A percentile compares a stretch with the other conserved stretches of the same genome.
These are phyloP conservation scores for Theocolax elegans DNA, from an alignment of 1,140 invertebrate genomes.

Conservation along the genomic window DNA sequence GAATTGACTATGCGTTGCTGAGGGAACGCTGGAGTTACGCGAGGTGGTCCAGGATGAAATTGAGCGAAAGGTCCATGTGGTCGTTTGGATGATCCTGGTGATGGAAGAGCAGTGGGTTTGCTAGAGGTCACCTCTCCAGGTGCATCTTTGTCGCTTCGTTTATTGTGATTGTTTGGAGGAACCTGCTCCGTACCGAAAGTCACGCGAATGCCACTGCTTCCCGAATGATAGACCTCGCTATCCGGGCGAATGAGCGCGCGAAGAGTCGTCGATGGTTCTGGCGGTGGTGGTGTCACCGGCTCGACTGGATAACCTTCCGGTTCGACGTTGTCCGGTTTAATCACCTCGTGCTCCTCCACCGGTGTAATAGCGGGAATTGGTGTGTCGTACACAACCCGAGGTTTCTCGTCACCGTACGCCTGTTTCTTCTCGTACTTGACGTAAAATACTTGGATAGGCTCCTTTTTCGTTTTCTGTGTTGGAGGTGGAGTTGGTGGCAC, in stretches of 20 bases:
- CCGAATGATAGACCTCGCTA: constrained; percentile 80
- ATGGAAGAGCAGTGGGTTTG: constrained; percentile 43
- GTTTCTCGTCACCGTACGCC: constrained; percentile 70
- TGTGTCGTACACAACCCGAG: constrained; percentile 80
- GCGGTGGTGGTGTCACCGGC: constrained; percentile 44
- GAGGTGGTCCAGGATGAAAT: constrained; percentile 60
- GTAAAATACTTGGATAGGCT: constrained; percentile 89
- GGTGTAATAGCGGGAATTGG: constrained; percentile 80
- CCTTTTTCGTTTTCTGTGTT: constrained; percentile 74
- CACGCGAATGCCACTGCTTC: constrained; percentile 78
- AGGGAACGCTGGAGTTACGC: constrained; percentile 62
- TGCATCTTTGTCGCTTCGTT: constrained; percentile 60
- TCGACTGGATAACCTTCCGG: constrained; percentile 53
- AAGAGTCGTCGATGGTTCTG: constrained; percentile 76
- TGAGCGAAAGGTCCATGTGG: constrained; percentile 62
- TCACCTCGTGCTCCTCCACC: constrained; percentile 72
- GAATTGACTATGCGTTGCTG: constrained; percentile 67
- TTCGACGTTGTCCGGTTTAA: constrained; percentile 60
- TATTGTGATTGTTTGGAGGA: constrained; percentile 64
- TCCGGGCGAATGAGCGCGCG: constrained; percentile 85
- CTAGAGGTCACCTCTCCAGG: constrained; percentile 44
- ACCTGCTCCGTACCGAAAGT: constrained; percentile 77
- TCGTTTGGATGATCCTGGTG: constrained; percentile 55
- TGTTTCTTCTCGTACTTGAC: constrained; percentile 86
- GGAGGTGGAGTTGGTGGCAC: constrained; percentile 68